Evolutionary conservation across 2,888 invertebrate genomes (phyloP).

Genomic region (Heliconius ethilla): DNA sequence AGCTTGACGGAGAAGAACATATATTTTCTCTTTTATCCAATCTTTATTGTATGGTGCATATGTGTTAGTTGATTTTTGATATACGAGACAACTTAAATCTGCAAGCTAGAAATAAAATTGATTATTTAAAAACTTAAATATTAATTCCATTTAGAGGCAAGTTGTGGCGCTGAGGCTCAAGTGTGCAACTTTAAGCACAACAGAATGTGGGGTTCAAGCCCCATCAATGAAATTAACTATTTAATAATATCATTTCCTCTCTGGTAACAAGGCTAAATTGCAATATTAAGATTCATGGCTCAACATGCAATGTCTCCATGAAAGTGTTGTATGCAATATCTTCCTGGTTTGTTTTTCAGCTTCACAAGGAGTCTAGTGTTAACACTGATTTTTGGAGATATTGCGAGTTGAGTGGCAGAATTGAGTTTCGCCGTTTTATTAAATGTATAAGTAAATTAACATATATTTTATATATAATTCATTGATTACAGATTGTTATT

Average conservation of each 20-base stretch:
- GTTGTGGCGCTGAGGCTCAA: not conserved
- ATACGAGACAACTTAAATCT: constrained; percentile 97
- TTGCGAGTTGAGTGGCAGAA: no score
- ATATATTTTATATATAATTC: no score
- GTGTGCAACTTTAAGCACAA: not conserved
- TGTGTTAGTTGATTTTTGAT: constrained; percentile 96
- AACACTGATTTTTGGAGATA: no score
- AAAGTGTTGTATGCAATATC: no score
- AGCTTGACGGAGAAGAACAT: constrained; percentile 95
- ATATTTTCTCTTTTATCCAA: constrained; percentile 99
- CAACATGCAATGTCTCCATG: not conserved
- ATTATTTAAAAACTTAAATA: not conserved
- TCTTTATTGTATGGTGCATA: constrained; percentile 99
- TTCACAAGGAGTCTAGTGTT: no score
- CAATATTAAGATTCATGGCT: not conserved
- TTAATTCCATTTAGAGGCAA: not conserved
- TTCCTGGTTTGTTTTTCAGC: no score
- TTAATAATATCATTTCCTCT: not conserved
- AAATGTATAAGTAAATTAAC: no score
- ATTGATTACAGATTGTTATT: no score
- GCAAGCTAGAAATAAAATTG: constrained; percentile 83
- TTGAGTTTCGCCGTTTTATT: no score
- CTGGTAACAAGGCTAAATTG: not conserved
- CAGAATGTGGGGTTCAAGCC: not conserved
- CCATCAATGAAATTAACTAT: not conserved